Evolutionary conservation across 2,113 vertebrate species (phyloP).

Genomic region (Euleptes europaea): DNA sequence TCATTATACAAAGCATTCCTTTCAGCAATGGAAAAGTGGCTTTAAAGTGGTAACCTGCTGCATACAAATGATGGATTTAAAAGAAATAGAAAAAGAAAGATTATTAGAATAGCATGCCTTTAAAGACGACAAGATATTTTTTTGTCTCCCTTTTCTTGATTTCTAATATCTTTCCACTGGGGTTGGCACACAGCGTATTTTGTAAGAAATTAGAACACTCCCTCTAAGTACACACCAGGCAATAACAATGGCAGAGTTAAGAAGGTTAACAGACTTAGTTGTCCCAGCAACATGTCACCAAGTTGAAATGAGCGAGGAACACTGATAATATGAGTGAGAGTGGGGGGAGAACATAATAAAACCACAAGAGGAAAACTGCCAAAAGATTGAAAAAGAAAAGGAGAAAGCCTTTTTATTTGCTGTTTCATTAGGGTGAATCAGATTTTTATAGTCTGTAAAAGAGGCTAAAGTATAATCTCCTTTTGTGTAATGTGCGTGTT

Average conservation of each 20-base stretch:
- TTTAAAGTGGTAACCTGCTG: slow-evolving; percentile 65
- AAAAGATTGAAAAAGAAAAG: slow-evolving; percentile 70
- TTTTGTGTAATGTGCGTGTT: slow-evolving; percentile 65
- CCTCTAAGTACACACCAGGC: slow-evolving; percentile 69
- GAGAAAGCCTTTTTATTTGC: slow-evolving; percentile 76
- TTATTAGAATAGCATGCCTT: slow-evolving; percentile 78
- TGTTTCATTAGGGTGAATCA: slow-evolving; percentile 77
- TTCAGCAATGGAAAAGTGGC: slow-evolving; percentile 52
- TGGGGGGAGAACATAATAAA: slow-evolving; percentile 67
- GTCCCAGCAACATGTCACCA: slow-evolving; percentile 81
- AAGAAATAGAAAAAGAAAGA: slow-evolving; percentile 66
- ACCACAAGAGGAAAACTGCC: slow-evolving; percentile 68
- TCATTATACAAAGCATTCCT: slow-evolving; percentile 69
- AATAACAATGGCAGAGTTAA: slow-evolving; percentile 79
- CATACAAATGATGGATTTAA: slow-evolving; percentile 72
- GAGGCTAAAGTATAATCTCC: slow-evolving; percentile 75
- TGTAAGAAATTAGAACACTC: slow-evolving; percentile 75
- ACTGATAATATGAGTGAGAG: slow-evolving; percentile 68
- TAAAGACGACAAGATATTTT: slow-evolving; percentile 69
- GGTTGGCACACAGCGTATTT: slow-evolving; percentile 55
- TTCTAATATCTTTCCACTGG: slow-evolving; percentile 65
- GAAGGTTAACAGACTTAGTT: slow-evolving; percentile 82
- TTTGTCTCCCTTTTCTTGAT: slow-evolving; percentile 40
- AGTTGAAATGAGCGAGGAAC: slow-evolving; percentile 76
- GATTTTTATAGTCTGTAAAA: slow-evolving; percentile 73